Evolutionary conservation across 2,113 vertebrate species (phyloP).

Genomic region (Odocoileus virginianus): DNA sequence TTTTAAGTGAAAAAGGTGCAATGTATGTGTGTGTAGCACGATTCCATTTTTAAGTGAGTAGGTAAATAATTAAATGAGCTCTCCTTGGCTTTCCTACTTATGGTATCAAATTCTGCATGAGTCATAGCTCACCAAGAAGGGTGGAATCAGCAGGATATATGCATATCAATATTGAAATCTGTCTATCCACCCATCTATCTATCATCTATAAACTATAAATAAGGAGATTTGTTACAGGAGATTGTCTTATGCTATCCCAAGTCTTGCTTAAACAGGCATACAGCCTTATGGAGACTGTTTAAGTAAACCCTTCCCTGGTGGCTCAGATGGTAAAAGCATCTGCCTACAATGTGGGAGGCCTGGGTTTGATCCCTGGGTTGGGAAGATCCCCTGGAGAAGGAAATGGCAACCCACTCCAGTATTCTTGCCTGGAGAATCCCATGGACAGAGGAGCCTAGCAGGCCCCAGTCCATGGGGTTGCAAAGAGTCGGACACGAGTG

Average conservation of each 20-base stretch:
- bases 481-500: too few relatives aligned
- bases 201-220: not conserved
- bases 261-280: not conserved
- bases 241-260: not conserved
- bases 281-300: not conserved
- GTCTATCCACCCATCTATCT: not conserved
- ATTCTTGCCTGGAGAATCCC: too few relatives aligned
- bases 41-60: not conserved
- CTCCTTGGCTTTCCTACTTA: not conserved
- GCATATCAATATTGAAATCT: not conserved
- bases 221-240: not conserved
- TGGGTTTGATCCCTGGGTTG: too few relatives aligned
- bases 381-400: too few relatives aligned
- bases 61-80: not conserved
- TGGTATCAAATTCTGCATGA: not conserved
- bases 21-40: not conserved
- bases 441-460: too few relatives aligned
- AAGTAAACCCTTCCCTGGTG: not conserved
- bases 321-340: too few relatives aligned
- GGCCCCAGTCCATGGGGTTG: too few relatives aligned
- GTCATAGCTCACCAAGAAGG: not conserved
- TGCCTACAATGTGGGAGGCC: too few relatives aligned
- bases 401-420: too few relatives aligned
- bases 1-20: not conserved
- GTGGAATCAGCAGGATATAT: not conserved